Evolutionary conservation across 2,113 vertebrate species (phyloP).

Genomic region (Trinectes maculatus): DNA sequence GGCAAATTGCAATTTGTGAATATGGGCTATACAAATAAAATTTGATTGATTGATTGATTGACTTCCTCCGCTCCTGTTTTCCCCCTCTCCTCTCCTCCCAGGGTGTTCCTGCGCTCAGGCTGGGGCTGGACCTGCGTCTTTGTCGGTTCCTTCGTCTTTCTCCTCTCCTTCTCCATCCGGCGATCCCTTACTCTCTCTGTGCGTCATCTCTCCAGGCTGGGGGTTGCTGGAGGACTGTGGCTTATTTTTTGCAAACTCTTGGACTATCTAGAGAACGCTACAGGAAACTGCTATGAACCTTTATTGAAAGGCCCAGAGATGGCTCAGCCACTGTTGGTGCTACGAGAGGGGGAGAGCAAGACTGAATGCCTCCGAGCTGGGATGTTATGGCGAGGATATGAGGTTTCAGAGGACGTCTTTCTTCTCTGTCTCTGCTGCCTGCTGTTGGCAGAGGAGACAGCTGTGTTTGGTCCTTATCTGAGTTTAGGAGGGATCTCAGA

Average conservation of each 20-base stretch:
- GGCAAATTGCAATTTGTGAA: no score
- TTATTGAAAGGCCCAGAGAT: slow-evolving; percentile 42
- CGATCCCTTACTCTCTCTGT: slow-evolving; percentile 80
- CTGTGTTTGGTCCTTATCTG: slow-evolving; percentile 89
- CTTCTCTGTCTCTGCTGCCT: slow-evolving; percentile 90
- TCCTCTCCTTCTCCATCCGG: slow-evolving; percentile 87
- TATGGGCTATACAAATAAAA: no score
- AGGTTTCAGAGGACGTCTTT: slow-evolving; percentile 88
- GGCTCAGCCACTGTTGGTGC: slow-evolving; percentile 79
- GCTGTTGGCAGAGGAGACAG: slow-evolving; percentile 87
- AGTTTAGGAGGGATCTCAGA: slow-evolving; percentile 82
- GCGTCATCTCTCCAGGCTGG: slow-evolving; percentile 87
- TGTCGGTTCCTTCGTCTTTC: slow-evolving; percentile 86
- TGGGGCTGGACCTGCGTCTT: slow-evolving; percentile 92
- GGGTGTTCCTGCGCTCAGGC: slow-evolving; percentile 88
- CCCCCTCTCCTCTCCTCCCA: slow-evolving; percentile 55
- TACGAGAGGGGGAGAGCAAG: slow-evolving; percentile 83
- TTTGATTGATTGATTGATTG: no score
- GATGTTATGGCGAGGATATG: slow-evolving; percentile 88
- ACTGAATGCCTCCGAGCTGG: slow-evolving; percentile 81
- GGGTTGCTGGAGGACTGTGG: slow-evolving; percentile 83
- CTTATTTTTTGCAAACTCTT: slow-evolving; percentile 83
- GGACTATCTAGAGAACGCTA: slow-evolving; percentile 85
- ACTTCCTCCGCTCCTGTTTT: no score
- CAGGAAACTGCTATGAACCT: slow-evolving; percentile 87